Evolutionary conservation across 1,140 invertebrate genomes (phyloP).

Genomic region (Hyles vespertilio): DNA sequence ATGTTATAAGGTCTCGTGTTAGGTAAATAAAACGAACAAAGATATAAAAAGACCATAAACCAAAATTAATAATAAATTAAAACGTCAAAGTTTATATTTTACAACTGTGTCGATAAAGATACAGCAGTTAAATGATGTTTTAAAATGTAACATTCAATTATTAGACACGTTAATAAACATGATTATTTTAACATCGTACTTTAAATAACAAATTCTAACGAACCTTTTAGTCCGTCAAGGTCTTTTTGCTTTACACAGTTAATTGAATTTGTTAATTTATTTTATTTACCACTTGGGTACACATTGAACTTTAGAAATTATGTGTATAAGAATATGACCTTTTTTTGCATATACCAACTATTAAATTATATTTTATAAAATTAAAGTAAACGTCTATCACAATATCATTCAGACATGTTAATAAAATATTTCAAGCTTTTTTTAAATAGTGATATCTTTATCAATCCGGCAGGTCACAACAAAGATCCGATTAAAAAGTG

Average conservation of each 20-base stretch:
- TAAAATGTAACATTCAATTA: background rate
- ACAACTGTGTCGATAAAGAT: too few species aligned
- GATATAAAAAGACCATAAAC: background rate
- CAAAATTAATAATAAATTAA: too few species aligned
- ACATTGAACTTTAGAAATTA: background rate
- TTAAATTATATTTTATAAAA: too few species aligned
- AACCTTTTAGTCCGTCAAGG: conserved; percentile 2
- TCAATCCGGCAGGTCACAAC: too few species aligned
- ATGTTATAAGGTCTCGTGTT: background rate
- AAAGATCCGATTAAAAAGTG: too few species aligned
- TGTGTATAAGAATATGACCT: background rate
- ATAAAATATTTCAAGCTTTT: too few species aligned
- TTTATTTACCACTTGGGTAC: conserved; percentile 1
- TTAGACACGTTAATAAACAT: background rate
- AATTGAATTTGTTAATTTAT: conserved; percentile 14
- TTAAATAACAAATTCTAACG: conserved; percentile 9
- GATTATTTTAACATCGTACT: conserved; percentile 9
- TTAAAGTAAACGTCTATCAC: too few species aligned
- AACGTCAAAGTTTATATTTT: too few species aligned
- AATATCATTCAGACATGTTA: too few species aligned
- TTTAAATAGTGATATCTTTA: too few species aligned
- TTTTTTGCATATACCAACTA: too few species aligned
- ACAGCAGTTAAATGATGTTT: too few species aligned
- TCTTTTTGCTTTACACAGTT: conserved; percentile 2
- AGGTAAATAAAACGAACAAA: background rate